Evolutionary conservation across 1,140 invertebrate genomes (phyloP).

Genomic region (Bombus haemorrhoidalis): DNA sequence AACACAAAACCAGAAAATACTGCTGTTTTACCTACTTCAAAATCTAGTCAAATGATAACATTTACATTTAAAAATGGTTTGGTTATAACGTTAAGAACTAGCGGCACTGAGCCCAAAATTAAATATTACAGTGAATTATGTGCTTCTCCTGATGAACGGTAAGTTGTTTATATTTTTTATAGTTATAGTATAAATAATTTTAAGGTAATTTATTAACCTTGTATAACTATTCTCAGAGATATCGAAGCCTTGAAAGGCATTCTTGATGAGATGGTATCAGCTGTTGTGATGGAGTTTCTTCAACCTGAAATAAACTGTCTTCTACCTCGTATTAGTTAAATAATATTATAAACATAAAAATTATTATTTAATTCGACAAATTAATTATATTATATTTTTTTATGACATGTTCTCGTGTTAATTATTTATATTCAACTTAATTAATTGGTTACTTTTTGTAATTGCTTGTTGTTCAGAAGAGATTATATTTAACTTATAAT

Average conservation of each 20-base stretch:
- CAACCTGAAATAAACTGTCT: slow-evolving; percentile 90
- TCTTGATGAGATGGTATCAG: slow-evolving; percentile 90
- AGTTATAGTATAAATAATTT: slow-evolving; percentile 12
- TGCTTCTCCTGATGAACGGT: slow-evolving; percentile 86
- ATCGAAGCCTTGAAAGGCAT: slow-evolving; percentile 85
- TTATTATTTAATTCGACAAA: not conserved
- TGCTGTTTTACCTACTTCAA: slow-evolving; percentile 90
- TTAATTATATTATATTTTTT: not conserved
- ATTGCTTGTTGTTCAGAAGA: not conserved
- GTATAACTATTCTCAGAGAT: slow-evolving; percentile 84
- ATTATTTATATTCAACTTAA: slow-evolving; percentile 3
- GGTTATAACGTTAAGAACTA: slow-evolving; percentile 94
- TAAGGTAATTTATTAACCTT: not conserved
- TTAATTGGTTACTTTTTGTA: not conserved
- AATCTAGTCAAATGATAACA: slow-evolving; percentile 97
- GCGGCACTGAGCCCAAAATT: slow-evolving; percentile 99
- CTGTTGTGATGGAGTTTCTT: slow-evolving; percentile 91
- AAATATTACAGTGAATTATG: slow-evolving; percentile 98
- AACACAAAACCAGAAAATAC: slow-evolving; percentile 88
- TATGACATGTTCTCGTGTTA: not conserved
- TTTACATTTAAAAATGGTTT: slow-evolving; percentile 95
- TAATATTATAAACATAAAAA: not conserved
- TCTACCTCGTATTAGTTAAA: slow-evolving; percentile 76
- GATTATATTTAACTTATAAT: not conserved
- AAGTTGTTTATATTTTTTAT: slow-evolving; percentile 71